Evolutionary conservation across 2,797 vertebrate genomes (phyloP).

Genomic region (Gobionotothen gibberifrons): DNA sequence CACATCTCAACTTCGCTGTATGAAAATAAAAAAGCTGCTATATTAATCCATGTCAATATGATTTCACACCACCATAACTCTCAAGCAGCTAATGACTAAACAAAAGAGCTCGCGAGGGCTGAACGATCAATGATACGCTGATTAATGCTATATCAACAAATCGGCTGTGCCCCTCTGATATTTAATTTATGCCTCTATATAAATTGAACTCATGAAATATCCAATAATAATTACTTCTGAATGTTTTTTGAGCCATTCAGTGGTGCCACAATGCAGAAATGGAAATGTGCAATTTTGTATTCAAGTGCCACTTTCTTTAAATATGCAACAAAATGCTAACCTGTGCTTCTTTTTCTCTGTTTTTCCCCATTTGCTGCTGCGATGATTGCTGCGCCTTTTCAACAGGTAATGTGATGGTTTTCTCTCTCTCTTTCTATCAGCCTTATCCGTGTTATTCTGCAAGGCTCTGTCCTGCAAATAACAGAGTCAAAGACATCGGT

Average conservation of each 20-base stretch:
- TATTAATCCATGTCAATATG: conserved; percentile 57
- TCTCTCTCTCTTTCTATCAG: conserved; percentile 19
- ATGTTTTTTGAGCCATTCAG: neutral
- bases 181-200: conserved; percentile 13
- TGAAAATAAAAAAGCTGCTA: conserved; percentile 47
- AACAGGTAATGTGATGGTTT: conserved; percentile 78
- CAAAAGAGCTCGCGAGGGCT: conserved; percentile 13
- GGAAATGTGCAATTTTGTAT: conserved; percentile 38
- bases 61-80: conserved; percentile 61
- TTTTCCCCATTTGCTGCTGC: conserved; percentile 48
- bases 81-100: conserved; percentile 40
- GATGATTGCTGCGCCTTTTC: conserved; percentile 49
- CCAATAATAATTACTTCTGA: neutral
- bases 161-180: conserved; percentile 11
- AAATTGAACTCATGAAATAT: conserved; percentile 27
- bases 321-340: conserved; percentile 66
- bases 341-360: conserved; percentile 52
- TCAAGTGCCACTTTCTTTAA: conserved; percentile 44
- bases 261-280: conserved; percentile 24
- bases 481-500: conserved; percentile 37
- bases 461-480: conserved; percentile 38
- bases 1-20: conserved; percentile 45
- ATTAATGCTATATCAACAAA: conserved; percentile 56
- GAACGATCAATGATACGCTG: conserved; percentile 52
- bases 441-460: conserved; percentile 47